phyloP scores from a whole-genome alignment of 2,113 vertebrate species.

The Oxyruncus cristatus region DNA sequence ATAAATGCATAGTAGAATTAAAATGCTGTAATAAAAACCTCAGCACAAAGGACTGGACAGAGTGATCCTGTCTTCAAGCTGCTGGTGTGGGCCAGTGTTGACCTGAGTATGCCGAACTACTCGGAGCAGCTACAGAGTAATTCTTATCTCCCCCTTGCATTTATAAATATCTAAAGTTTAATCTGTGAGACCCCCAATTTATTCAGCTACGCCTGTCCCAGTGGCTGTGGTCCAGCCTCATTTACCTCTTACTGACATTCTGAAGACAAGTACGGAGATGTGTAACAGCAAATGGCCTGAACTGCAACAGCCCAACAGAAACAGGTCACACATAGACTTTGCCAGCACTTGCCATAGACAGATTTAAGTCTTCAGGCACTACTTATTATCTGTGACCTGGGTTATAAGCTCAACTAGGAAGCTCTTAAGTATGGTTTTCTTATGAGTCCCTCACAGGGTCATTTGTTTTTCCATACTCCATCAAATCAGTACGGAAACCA shows the following conservation, averaged over 20 bases:
- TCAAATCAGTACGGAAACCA: not conserved
- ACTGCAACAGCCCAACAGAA: not conserved
- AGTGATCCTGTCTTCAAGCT: not conserved
- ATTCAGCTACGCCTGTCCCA: not conserved
- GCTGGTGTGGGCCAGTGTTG: not conserved
- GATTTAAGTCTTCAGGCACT: not conserved
- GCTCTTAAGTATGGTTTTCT: not conserved
- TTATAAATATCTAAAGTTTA: not conserved
- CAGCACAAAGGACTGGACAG: not conserved
- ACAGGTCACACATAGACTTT: not conserved
- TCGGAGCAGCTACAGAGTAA: not conserved
- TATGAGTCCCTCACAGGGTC: not conserved
- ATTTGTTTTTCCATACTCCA: not conserved
- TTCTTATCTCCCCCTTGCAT: not conserved
- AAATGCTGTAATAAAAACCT: not conserved
- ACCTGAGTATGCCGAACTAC: not conserved
- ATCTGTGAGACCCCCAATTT: not conserved
- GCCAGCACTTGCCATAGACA: not conserved
- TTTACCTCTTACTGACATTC: not conserved
- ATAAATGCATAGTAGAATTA: not conserved
- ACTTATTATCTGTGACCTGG: not conserved
- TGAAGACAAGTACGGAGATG: not conserved
- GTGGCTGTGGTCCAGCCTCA: not conserved
- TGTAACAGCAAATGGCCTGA: fast-evolving
- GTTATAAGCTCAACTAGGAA: not conserved